Base-by-base conservation (phyloP, 2,113 vertebrate species). In the Stictonetta naevosa region DNA sequence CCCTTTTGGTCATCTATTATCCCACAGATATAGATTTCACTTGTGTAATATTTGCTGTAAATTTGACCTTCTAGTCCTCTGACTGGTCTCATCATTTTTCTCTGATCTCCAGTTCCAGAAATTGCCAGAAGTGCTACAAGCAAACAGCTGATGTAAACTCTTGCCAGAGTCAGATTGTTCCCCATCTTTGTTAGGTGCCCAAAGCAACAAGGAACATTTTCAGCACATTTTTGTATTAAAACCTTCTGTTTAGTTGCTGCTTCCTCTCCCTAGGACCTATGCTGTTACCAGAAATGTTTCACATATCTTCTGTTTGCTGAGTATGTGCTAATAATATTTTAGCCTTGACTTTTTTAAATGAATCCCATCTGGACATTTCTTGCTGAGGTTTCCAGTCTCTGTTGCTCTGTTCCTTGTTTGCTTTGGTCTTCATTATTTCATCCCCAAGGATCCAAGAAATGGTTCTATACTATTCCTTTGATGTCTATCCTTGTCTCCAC, bases 371-470 rank as follows among this genome's bases (percentile, higher is more conserved):
- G 96, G 86, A 90, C 19, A 11, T 90, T 93, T 97, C 83, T 94
- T 96, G 96, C 94, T 96, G 95, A 97, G 86, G 91, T 92, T 95
- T 96, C 76, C 83, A 86, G 9, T 90, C 83, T 92, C 48, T 82
- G 67, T 92, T 9, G 2, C 55, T 86, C 52, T 96, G 76, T 93
- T 96, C 73, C 83, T 90, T 88, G 73, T 88, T 97, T 95, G 62
- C 83, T 97, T 97, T 95, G 93, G 95, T 92, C 83, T 97, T 95
- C 81, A 68, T 96, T 94, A 96, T 96, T 95, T 95, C 86, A 92
- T 95, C 95, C 95, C 96, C 48, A 95, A 93, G 93, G 92, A 92
- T 58, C 46, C 81, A 87, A 11, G 4, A 75, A 92, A 92, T 55
- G 16, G 56, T 92, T 95, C 86, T 91, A 1, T 64, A 84, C 52